These are phyloP conservation scores for Decapterus maruadsi DNA, from an alignment of 2,797 vertebrate genomes.

Conservation along the genomic window DNA sequence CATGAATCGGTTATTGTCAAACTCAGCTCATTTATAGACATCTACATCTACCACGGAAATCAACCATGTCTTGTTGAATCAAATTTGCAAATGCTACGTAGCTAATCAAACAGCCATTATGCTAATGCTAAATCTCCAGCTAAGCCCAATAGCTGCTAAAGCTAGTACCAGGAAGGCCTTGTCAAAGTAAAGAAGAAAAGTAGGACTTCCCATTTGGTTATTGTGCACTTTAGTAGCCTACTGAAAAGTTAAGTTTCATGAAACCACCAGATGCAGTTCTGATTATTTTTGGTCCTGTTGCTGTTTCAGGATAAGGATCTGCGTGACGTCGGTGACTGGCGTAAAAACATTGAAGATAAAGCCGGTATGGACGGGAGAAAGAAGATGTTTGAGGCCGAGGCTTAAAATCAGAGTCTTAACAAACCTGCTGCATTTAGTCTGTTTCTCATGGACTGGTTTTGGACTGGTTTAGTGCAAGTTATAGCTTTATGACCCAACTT, in stretches of 20 bases:
- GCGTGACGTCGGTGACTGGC: constrained; percentile 96
- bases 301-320: constrained; percentile 86
- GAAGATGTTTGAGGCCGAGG: constrained; percentile 97
- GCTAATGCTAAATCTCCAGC: too few relatives aligned
- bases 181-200: background rate
- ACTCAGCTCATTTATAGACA: background rate
- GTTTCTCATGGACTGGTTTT: background rate
- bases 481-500: background rate
- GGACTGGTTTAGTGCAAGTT: constrained; percentile 9
- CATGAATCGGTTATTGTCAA: too few relatives aligned
- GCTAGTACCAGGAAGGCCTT: background rate
- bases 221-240: background rate
- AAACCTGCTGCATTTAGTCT: background rate
- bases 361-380: constrained; percentile 97
- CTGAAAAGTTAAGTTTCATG: background rate
- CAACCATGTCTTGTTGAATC: background rate
- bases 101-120: too few relatives aligned
- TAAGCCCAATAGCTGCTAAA: background rate
- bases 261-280: background rate
- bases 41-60: background rate
- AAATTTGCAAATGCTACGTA: too few relatives aligned
- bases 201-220: too few relatives aligned
- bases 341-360: constrained; percentile 98
- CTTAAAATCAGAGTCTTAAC: constrained; percentile 77
- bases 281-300: background rate